Percentiles rank a stretch among this genome's conserved stretches.
phyloP scores from a whole-genome alignment of 2,113 vertebrate genomes.

The Corythornis cristatus region DNA sequence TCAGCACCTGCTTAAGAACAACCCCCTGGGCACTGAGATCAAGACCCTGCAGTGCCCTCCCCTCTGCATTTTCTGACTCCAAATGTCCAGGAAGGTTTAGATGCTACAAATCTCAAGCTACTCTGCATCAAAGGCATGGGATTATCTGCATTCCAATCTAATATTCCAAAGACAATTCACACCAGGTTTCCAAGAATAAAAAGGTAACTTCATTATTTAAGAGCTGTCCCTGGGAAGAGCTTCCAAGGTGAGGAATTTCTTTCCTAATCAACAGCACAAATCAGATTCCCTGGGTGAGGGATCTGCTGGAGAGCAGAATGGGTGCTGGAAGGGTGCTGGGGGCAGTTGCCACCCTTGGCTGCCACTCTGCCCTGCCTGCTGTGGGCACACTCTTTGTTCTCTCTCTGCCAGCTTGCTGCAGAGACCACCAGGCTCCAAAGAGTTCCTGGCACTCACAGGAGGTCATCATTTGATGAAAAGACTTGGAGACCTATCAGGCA shows the following conservation, averaged over 20 bases:
- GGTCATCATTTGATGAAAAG: neutral
- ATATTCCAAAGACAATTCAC: neutral
- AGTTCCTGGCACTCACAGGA: neutral
- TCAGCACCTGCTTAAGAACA: neutral
- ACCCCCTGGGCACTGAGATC: neutral
- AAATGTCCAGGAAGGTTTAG: slow-evolving; percentile 21
- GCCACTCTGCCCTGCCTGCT: neutral
- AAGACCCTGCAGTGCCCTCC: neutral
- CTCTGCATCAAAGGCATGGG: neutral
- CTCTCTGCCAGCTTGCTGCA: slow-evolving; percentile 25
- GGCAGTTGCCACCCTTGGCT: neutral
- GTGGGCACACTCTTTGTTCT: neutral
- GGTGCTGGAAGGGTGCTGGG: neutral
- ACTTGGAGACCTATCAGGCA: neutral
- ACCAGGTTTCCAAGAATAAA: slow-evolving; percentile 5
- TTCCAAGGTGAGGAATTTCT: neutral
- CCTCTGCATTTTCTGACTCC: neutral
- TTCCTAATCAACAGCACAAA: neutral
- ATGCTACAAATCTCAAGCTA: neutral
- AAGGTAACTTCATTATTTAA: neutral
- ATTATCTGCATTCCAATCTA: neutral
- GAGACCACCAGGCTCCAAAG: neutral
- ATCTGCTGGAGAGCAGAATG: slow-evolving; percentile 4
- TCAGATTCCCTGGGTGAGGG: neutral
- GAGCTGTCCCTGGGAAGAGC: neutral